Evolutionary conservation across 2,113 vertebrate genomes (phyloP).

Genomic region (Malaclemys terrapin): DNA sequence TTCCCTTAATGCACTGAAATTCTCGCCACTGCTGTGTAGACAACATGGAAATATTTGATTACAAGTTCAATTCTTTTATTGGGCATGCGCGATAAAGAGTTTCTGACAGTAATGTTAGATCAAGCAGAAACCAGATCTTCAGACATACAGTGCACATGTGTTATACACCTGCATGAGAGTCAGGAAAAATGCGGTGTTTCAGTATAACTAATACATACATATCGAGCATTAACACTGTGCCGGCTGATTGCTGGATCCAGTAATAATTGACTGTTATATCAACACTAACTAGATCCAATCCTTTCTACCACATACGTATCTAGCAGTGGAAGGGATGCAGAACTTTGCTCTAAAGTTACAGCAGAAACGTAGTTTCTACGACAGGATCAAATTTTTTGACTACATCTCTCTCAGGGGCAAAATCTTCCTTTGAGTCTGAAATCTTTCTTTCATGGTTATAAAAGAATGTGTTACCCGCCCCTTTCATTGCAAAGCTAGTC

Average conservation of each 20-base stretch:
- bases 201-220: neutral
- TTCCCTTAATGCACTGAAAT: neutral
- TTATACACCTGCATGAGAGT: neutral
- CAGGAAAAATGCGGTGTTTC: neutral
- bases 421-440: neutral
- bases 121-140: neutral
- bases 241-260: neutral
- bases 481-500: neutral
- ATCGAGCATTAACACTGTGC: neutral
- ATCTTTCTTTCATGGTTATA: neutral
- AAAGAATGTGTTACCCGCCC: neutral
- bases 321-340: neutral
- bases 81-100: neutral
- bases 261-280: constrained; percentile 1
- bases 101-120: neutral
- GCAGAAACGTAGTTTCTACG: neutral
- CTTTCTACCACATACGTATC: neutral
- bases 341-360: neutral
- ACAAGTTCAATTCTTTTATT: constrained; percentile 8
- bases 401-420: neutral
- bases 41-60: neutral
- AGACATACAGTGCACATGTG: neutral
- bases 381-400: neutral
- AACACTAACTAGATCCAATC: neutral
- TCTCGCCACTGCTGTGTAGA: neutral